phyloP scores from a whole-genome alignment of 2,888 invertebrate species.

The Drosophila macrothrix region DNA sequence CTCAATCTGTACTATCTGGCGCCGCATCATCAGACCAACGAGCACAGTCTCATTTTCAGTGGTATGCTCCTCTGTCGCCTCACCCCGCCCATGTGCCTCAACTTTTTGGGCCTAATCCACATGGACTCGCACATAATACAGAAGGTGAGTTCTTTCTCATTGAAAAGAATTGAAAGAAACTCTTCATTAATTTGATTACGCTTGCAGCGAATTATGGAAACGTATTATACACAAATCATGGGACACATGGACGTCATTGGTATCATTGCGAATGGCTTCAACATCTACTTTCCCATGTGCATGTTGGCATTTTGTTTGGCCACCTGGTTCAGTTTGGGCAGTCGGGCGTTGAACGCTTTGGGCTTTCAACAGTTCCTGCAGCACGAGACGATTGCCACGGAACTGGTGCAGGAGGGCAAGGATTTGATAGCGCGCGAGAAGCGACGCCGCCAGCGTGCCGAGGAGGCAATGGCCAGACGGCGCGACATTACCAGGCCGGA shows the following conservation, averaged over 20 bases:
- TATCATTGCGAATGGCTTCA: constrained; percentile 98
- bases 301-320: constrained; percentile 96
- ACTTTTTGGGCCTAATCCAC: constrained; percentile 98
- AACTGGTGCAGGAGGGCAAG: constrained; percentile 96
- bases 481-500: constrained; percentile 78
- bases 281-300: constrained; percentile 99
- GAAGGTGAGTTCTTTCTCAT: constrained; percentile 77
- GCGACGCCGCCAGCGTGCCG: constrained; percentile 91
- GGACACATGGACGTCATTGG: constrained; percentile 99
- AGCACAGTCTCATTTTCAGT: constrained; percentile 98
- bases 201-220: constrained; percentile 89
- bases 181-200: neutral
- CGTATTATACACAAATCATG: constrained; percentile 99
- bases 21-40: constrained; percentile 98
- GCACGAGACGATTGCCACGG: constrained; percentile 96
- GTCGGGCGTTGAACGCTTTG: constrained; percentile 93
- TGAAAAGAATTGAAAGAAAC: no score
- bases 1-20: constrained; percentile 98
- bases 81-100: constrained; percentile 99
- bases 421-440: constrained; percentile 96
- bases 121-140: constrained; percentile 98
- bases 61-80: constrained; percentile 99
- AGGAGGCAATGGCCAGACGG: constrained; percentile 91
- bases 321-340: constrained; percentile 97
- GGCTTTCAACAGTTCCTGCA: constrained; percentile 99